Base-by-base conservation (phyloP, 2,113 vertebrate species). In the Ophthalmolycus amberensis region DNA sequence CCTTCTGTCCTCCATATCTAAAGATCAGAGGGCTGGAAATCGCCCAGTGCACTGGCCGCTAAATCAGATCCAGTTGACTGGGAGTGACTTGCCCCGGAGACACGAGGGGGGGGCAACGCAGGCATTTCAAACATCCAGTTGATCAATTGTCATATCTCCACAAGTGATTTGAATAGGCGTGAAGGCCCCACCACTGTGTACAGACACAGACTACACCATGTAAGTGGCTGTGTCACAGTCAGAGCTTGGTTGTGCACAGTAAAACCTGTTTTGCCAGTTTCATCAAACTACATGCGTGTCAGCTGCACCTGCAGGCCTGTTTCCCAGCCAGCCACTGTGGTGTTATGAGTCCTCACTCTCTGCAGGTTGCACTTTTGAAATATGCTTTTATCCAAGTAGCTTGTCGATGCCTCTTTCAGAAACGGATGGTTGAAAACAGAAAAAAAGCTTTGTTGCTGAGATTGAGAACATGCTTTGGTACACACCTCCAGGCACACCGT, bases 211-310 rank as follows among this genome's bases (percentile, higher is more conserved):
- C 56, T 73, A 59, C 22, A 59, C 65, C 77, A 32, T 73, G 42
- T 65, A 86, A 66, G 40, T 58, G 66, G 44, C 56, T 40, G 42
- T 56, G 77, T 85, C 63, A 46, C 62, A 83, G 50, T 69, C 79
- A 58, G 29, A 76, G 85, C 84, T 80, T 66, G 58, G 69, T 77
- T 73, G 73, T 76, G 77, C 81, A 71, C 38, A 22, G 79, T 71
- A 76, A 91, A 94, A 95, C 94, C 86, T 77, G 94, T 93, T 94
- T 70, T 69, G 67, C 90, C 48, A 83, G 89, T 91, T 93, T 88
- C 59, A 90, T 87, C 34, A 82, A 88, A 92, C 82, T 63, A 32
- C 83, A 82, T 67, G 29, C 48, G 85, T 85, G 89, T 90, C 89
- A 88, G 86, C 88, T 93, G 90, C 88, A 92, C 90, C 91, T 91